Evolutionary conservation across 2,888 invertebrate genomes (phyloP), one percentile per base, ranked within the genome.

Genomic region (Agrilus biguttatus): DNA sequence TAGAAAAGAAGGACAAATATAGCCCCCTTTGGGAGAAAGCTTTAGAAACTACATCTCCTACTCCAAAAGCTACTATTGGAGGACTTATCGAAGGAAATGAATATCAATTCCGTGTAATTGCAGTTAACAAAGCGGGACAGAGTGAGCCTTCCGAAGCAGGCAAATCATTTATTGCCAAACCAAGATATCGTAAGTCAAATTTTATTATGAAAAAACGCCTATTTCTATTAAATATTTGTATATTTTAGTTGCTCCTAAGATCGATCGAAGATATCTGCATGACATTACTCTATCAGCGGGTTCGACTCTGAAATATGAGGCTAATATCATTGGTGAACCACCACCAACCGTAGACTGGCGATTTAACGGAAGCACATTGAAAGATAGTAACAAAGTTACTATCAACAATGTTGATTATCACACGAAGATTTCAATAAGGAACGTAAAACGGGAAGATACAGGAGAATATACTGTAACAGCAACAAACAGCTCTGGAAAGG

Each of bases 81-180:
- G 90, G 90, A 36, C 68, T 97, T 39, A 85, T 87, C 57, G 95
- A 95, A 72, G 95, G 95, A 53, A 90, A 91, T 62, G 93, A 95
- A 61, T 95, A 93, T 65, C 93, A 95, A 66, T 97, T 96, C 81
- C 80, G 96, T 28, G 83, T 97, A 28, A 79, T 91, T 51, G 97
- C 97, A 8, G 73, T 95, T 42, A 98, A 98, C 69, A 89, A 90
- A 63, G 93, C 90, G 8, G 98, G 98, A 1, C 82, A 81, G 60
- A 89, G 95, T 56, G 88, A 90, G 54, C 90, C 95, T 1, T 90
- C 92, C 8, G 88, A 89, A 44, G 72, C 86, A 17, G 83, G 87
- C 67, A 89, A 88, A 67, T 79, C 77, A 57, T 89, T 91, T 66
- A 70, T 78, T 44, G 89, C 89, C 42, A 89, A 89, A 61, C 89